These are phyloP conservation scores for Accipiter cooperii DNA, from an alignment of 2,113 vertebrate genomes.

Conservation along the genomic window DNA sequence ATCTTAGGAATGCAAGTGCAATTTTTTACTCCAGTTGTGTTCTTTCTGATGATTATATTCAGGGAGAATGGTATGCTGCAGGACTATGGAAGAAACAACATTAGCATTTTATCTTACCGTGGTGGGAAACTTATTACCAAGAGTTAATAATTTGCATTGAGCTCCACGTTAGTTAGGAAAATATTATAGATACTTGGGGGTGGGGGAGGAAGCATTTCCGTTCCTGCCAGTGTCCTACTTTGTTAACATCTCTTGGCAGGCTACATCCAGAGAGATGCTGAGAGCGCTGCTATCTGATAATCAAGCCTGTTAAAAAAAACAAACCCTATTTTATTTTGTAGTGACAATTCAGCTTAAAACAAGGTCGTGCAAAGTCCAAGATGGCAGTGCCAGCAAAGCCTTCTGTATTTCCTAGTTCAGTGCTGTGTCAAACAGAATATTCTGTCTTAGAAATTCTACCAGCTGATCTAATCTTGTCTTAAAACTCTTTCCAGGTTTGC, in stretches of 20 bases:
- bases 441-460: slow-evolving; percentile 7
- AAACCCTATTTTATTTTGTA: not conserved
- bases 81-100: not conserved
- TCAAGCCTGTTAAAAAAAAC: not conserved
- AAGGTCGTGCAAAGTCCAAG: not conserved
- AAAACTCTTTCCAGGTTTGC: slow-evolving; percentile 33
- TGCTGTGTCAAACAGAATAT: not conserved
- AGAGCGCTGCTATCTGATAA: not conserved
- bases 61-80: not conserved
- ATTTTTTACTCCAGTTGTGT: not conserved
- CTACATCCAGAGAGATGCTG: not conserved
- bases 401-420: not conserved
- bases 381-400: not conserved
- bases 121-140: not conserved
- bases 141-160: slow-evolving; percentile 13
- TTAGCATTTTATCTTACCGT: not conserved
- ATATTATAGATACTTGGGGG: not conserved
- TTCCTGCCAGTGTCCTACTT: not conserved
- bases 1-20: not conserved
- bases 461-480: slow-evolving; percentile 9
- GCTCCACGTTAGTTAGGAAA: not conserved
- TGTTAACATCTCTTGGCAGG: not conserved
- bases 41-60: not conserved
- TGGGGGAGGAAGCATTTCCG: not conserved
- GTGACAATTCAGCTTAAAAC: not conserved